Base-by-base conservation (phyloP, 2,113 vertebrate species). In the Aleadryas rufinucha region DNA sequence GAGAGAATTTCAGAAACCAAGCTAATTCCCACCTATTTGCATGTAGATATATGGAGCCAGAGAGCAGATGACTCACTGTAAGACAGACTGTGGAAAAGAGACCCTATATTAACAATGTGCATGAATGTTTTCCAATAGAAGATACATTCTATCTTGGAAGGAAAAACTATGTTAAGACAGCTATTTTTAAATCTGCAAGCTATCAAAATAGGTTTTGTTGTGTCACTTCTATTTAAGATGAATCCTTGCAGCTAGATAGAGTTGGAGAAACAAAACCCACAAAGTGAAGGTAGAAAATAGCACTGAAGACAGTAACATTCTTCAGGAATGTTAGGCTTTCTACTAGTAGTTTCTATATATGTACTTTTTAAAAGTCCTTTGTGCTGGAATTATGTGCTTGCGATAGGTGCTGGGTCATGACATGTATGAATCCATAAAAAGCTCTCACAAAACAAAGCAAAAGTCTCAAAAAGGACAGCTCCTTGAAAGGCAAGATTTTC, bases 171-270 rank as follows among this genome's bases (percentile, higher is more conserved):
- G 33, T 82, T 77, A 93, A 70, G 27, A 21, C 19, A 72, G 33
- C 13, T 72, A 57, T 54, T 91, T 93, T 88, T 85, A 91, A 88
- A 96, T 59, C 84, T 71, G 84, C 33, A 87, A 69, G 65, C 31
- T 70, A 69, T 83, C 50, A 79, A 90, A 89, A 19, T 77, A 91
- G 77, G 12, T 80, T 93, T 79, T 84, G 49, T 64, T 74, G 33
- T 87, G 84, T 87, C 68, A 49, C 12, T 87, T 87, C 59, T 31
- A 74, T 90, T 93, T 94, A 84, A 91, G 49, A 77, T 90, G 71
- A 90, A 57, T 64, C 65, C 59, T 84, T 96, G 76, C 77, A 93
- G 49, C 45, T 81, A 96, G 30, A 81, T 15, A 50, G 45, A 65
- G 65, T 39, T 77, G 42, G 45, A 93, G 91, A 91, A 84, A 65